Conservation (phyloP, 2,113 vertebrate species). For the Rhinoderma darwinii region DNA sequence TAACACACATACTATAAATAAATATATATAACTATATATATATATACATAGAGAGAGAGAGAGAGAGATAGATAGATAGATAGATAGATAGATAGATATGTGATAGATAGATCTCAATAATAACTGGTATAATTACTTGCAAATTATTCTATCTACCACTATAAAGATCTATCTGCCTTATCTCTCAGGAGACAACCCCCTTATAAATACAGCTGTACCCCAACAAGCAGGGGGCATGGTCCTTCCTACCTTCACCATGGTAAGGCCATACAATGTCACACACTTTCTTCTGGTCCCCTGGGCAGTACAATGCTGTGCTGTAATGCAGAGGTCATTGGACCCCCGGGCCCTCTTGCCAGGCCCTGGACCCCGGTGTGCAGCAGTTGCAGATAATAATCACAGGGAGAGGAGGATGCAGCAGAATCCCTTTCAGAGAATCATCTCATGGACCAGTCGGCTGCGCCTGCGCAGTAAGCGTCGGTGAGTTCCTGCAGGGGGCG, state of each 20-base stretch:
- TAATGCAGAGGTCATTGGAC: background rate
- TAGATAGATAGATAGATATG: no score
- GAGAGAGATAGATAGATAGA: no score
- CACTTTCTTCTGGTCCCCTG: background rate
- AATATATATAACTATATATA: background rate
- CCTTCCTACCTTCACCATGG: slow-evolving; percentile 40
- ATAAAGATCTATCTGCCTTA: background rate
- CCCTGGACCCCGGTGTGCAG: background rate
- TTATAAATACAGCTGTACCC: background rate
- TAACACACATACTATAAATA: no score
- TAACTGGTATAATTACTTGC: no score
- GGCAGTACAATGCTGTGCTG: background rate
- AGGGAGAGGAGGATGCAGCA: slow-evolving; percentile 16
- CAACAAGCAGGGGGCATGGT: background rate
- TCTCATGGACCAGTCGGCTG: slow-evolving; percentile 41
- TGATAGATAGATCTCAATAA: no score
- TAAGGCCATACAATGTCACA: slow-evolving; percentile 31
- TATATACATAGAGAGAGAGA: no score
- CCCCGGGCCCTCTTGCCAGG: background rate
- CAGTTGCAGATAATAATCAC: background rate
- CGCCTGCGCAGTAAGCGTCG: background rate
- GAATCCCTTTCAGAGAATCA: slow-evolving; percentile 28
- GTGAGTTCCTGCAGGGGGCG: slow-evolving; percentile 13
- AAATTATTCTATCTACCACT: background rate
- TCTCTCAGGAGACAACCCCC: background rate